Base-by-base conservation (phyloP, 2,113 vertebrate genomes). In the Glaucomys volans region DNA sequence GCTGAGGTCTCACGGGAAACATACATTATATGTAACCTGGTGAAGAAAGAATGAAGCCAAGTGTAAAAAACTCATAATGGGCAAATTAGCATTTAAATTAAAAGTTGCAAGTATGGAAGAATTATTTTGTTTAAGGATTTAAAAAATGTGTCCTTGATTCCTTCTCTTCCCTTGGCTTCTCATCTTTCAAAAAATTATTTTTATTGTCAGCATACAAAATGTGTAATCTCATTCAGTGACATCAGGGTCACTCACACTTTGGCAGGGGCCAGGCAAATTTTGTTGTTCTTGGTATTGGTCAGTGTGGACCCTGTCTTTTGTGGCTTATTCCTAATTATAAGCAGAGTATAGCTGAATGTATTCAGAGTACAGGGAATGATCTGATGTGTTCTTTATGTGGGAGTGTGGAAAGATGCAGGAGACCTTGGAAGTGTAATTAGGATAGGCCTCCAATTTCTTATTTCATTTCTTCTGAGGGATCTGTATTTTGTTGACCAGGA, bases 31-130 rank as follows among this genome's bases (percentile, higher is more conserved):
- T 28, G 6, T 17, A 20, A 52, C 12, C 47, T 84, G 40, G 37
- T 86, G 44, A 87, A 80, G 75, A 90, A 93, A 40, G 71, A 76
- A 88, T 28, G 82, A 42, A 81, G 20, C 20, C 17, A 64, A 92
- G 42, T 92, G 35, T 94, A 82, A 93, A 88, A 95, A 84, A 90
- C 54, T 50, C 57, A 50, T 66, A 77, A 85, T 26, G 4, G 52
- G 28, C 8, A 95, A 91, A 94, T 96, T 95, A 91, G 54, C 72
- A 95, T 93, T 94, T 95, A 87, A 95, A 85, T 93, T 77, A 77
- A 92, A 91, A 94, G 30, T 76, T 94, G 57, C 28, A 93, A 52
- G n/a, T 77, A 37, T 84, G 47, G 50, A 90, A 64, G 91, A 92
- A 79, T 90, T 76, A 4, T 80, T 50, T 84, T 69, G 28, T 84